Percentiles rank a stretch among this genome's conserved stretches.
Conservation (phyloP, 2,797 vertebrate genomes). For the Premnoplex brunnescens region DNA sequence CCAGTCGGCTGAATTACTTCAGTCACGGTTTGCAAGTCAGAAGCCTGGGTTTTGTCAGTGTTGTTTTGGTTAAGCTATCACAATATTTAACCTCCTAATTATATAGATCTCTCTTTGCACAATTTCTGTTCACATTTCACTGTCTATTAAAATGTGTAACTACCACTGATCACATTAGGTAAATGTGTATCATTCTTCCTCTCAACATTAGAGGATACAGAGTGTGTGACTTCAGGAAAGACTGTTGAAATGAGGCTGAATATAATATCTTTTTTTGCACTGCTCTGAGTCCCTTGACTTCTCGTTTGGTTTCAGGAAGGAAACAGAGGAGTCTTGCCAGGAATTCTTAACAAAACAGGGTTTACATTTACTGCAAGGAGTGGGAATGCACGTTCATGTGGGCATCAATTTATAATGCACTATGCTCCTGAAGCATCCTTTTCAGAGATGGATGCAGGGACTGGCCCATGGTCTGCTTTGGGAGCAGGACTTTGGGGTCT, state of each 20-base stretch:
- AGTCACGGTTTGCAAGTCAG: background rate
- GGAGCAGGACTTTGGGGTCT: background rate
- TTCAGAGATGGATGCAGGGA: background rate
- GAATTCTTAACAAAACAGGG: conserved; percentile 1
- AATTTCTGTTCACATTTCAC: background rate
- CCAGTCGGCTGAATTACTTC: background rate
- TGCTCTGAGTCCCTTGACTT: background rate
- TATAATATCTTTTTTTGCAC: background rate
- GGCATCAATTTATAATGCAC: conserved; percentile 34
- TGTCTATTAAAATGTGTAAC: background rate
- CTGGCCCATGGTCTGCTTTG: background rate
- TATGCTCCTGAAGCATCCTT: background rate
- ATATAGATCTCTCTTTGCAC: background rate
- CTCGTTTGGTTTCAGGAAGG: background rate
- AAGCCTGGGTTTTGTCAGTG: background rate
- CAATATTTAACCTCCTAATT: conserved; percentile 21
- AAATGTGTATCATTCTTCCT: background rate
- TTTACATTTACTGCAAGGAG: background rate
- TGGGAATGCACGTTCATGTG: background rate
- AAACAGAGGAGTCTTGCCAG: background rate
- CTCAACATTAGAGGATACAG: background rate
- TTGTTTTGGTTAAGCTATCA: background rate
- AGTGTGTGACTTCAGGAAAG: background rate
- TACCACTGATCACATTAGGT: background rate
- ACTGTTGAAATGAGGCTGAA: background rate